Base-by-base conservation (phyloP, 30 jellyfish, hydroid and myxozoan species). In the Aurelia sp. region DNA sequence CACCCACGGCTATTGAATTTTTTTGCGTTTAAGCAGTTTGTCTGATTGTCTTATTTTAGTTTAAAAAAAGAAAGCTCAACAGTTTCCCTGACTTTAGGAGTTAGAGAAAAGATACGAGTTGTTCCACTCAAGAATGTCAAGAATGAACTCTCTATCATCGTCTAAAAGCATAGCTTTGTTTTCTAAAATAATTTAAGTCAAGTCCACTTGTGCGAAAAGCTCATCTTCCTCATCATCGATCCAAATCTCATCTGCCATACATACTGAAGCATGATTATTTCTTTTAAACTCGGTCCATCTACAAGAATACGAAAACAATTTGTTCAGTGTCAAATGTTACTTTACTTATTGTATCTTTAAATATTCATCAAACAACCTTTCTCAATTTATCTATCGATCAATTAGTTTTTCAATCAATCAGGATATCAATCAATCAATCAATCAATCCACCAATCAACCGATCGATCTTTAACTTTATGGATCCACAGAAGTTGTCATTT, bases 201-300 rank as follows among this genome's bases (percentile, higher is more conserved):
- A 23, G 13, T 35, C 67, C 13, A 60, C 12, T 63, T 78, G 52
- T 2, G 6, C 7, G 68, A 78, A 58, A 13, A 58, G 58, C 8
- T 60, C 78, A 30, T 59, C 90, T 17, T 71, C 85, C 15, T 69
- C 71, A 31, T 82, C 79, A 68, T 82, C 86, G 23, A 59, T 55
- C 47, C 70, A 60, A 48, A 82, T 62, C 17, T 74, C 78, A 44
- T 68, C 85, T 22, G 91, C 30, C 17, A 82, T 20, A 30, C 91
- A 82, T 23, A 30, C 22, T 8, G 91, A 82, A 6, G 74, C 62
- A 41, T 82, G 91, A 60, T 23, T 68, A 22, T 57, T 58, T 41
- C 81, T 69, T 23, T 19, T 51, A 3, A 17, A 4, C 31, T 74
- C 55, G 2, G 61, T 68, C 91, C 91, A 82, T 55, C 91, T 82